Evolutionary conservation across 2,888 invertebrate species (phyloP).

Genomic region (Agonopterix alstromeriana): DNA sequence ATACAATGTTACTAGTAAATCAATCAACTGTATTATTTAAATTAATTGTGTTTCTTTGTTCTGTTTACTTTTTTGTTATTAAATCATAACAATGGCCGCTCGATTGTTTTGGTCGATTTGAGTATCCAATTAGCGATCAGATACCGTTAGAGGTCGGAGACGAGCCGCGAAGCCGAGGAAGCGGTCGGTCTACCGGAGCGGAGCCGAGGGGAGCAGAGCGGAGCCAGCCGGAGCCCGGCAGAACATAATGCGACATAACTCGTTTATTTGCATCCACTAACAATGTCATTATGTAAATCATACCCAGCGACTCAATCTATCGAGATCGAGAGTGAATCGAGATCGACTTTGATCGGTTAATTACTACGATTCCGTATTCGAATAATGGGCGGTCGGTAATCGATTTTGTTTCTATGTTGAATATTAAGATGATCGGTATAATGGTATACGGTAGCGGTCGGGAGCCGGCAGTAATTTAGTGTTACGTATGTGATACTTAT

Average conservation of each 20-base stretch:
- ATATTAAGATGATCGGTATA: slow-evolving; percentile 6
- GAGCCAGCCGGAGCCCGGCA: not conserved
- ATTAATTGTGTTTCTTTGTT: slow-evolving; percentile 9
- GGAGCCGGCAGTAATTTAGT: not conserved
- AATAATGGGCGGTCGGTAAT: slow-evolving; percentile 16
- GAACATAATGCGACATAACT: slow-evolving; percentile 24
- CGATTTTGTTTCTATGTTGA: slow-evolving; percentile 32
- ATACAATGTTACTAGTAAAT: slow-evolving; percentile 13
- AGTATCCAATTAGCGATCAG: slow-evolving; percentile 14
- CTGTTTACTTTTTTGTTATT: slow-evolving; percentile 1
- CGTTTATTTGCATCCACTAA: slow-evolving; percentile 57
- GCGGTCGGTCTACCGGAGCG: not conserved
- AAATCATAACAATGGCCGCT: not conserved
- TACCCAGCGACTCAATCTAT: slow-evolving; percentile 29
- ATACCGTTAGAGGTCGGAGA: slow-evolving; percentile 10
- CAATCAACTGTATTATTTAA: not conserved
- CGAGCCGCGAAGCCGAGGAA: not conserved
- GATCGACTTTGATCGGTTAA: slow-evolving; percentile 45
- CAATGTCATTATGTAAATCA: slow-evolving; percentile 65
- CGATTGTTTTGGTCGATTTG: slow-evolving; percentile 10
- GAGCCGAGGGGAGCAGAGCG: not conserved
- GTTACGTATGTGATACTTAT: no score
- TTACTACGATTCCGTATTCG: slow-evolving; percentile 20
- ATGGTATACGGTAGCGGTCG: not conserved
- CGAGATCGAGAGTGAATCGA: slow-evolving; percentile 54